Percentiles rank a stretch among this genome's conserved stretches.
phyloP scores from a whole-genome alignment of 53 echinoderm and acorn worm genomes.

The Zoroaster sp. region DNA sequence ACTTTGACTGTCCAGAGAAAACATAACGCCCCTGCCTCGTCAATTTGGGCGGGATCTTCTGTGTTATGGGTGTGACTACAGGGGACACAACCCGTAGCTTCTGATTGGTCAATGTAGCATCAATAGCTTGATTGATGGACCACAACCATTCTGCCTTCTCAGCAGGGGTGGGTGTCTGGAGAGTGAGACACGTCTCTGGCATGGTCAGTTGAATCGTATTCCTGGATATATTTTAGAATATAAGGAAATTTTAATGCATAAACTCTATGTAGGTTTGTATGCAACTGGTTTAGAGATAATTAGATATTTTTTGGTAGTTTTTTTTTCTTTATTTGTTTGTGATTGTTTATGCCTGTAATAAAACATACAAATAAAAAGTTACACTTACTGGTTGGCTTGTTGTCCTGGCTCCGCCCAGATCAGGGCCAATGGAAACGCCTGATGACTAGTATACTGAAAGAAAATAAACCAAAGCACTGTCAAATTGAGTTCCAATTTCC shows the following conservation, averaged over 20 bases:
- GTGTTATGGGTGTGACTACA: constrained; percentile 20
- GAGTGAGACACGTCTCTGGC: constrained; percentile 72
- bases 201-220: constrained; percentile 87
- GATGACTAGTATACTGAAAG: constrained; percentile 79
- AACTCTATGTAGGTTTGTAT: no score
- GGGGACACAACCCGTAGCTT: constrained; percentile 50
- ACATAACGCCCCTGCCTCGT: constrained; percentile 77
- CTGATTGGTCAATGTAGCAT: constrained; percentile 72
- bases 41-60: constrained; percentile 84
- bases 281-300: no score
- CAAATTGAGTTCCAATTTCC: background rate
- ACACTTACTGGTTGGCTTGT: constrained; percentile 85
- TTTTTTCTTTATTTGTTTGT: no score
- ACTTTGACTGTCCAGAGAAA: constrained; percentile 69
- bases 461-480: background rate
- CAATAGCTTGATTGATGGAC: constrained; percentile 95
- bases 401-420: constrained; percentile 96
- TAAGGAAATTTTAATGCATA: no score
- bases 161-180: constrained; percentile 70
- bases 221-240: constrained; percentile 44
- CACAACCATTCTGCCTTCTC: constrained; percentile 95
- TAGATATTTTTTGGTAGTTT: no score
- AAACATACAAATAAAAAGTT: background rate
- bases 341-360: no score
- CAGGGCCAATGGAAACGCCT: constrained; percentile 69